Conservation (phyloP, 2,888 invertebrate genomes). For the Stramonita haemastoma region DNA sequence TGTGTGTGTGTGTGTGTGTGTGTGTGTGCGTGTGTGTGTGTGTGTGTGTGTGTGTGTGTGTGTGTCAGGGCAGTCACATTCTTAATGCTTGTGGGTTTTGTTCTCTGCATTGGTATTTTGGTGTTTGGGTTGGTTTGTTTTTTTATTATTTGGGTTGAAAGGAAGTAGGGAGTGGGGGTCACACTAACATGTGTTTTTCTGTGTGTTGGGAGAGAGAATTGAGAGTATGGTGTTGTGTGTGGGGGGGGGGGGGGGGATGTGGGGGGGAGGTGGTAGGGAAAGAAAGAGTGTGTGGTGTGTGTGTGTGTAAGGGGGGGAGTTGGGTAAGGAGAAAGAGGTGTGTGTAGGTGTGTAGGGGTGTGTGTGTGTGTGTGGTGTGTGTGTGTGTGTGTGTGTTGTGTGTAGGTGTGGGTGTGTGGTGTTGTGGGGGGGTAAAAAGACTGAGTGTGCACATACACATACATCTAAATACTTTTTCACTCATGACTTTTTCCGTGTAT, state of each 20-base stretch:
- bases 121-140: neutral
- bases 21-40: conserved; percentile 36
- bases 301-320: too few species aligned
- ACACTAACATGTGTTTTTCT: neutral
- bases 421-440: too few species aligned
- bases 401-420: neutral
- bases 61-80: conserved; percentile 10
- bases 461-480: neutral
- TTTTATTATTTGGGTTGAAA: too few species aligned
- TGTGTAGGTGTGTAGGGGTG: neutral
- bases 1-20: conserved; percentile 24
- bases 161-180: too few species aligned
- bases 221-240: neutral
- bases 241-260: neutral
- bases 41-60: conserved; percentile 31
- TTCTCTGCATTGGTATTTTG: neutral
- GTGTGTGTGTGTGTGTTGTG: neutral
- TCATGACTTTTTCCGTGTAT: neutral
- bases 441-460: neutral
- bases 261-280: too few species aligned
- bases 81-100: neutral
- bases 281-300: too few species aligned
- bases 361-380: neutral
- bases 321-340: neutral
- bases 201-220: neutral